phyloP scores from a whole-genome alignment of 2,113 vertebrate genomes.

The cattle (Bos taurus) region ARS-UCD2.0 NC_037330.1:77462001-77462500 shows the following conservation, averaged over 20 bases:
- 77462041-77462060: neutral
- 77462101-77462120: neutral
- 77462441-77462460: neutral
- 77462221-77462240: neutral
- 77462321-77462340: neutral
- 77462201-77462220: neutral
- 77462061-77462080: neutral
- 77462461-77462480: neutral
- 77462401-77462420: neutral
- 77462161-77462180: slow-evolving; percentile 8
- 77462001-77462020: neutral
- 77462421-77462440: neutral
- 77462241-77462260: neutral
- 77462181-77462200: neutral
- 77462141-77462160: neutral
- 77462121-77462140: slow-evolving; percentile 13
- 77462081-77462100: neutral
- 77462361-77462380: neutral
- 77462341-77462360: neutral
- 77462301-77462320: neutral
- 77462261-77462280: neutral
- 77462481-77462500: neutral
- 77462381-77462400: neutral
- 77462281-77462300: neutral
- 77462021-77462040: neutral